Base-by-base conservation (phyloP, 1,140 invertebrate genomes). In the Ostrea denselamellosa region DNA sequence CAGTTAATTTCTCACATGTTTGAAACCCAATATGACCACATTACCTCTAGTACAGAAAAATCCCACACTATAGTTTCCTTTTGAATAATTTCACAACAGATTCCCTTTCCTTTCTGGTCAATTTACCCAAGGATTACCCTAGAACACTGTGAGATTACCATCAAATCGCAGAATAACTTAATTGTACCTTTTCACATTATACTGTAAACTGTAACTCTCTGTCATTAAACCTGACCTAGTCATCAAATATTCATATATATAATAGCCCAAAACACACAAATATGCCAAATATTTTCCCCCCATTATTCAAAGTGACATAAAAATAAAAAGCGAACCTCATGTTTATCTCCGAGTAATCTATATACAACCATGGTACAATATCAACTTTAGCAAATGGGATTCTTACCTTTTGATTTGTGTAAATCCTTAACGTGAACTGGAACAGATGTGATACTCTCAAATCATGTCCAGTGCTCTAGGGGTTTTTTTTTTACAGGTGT, bases 221-320 rank as follows among this genome's bases (percentile, higher is more conserved):
- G 56, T 62, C 56, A 62, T 62, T 62, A 62, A 62, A 62, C 68
- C 14, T 77, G 68, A 77, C 68, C 68, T 77, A 77, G 25, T 77
- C 68, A 77, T 77, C 68, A 25, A 77, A 77, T 77, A 77, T 77
- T 77, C 68, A 77, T 77, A 77, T 44, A 62, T 62, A 62, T 19
- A 62, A 62, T n/a, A 62, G 56, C 56, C 56, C 12, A 62, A 62
- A 62, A n/a, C 28, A 34, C 25, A 25, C 22, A 17, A 77, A 77
- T 28, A 77, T 77, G 22, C 14, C 68, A 77, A 77, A 25, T 34
- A 77, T 77, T 77, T 77, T 17, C 56, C 56, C 56, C n/a, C 56
- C n/a, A 19, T 62, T 62, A 62, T 62, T 62, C 5, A 62, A 62
- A 62, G 56, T 62, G 56, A 62, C 56, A 62, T 14, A 62, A 19